Evolutionary conservation across 2,797 vertebrate species (phyloP), one percentile per base, ranked within the genome.

Genomic region (Xiphophorus birchmanni): DNA sequence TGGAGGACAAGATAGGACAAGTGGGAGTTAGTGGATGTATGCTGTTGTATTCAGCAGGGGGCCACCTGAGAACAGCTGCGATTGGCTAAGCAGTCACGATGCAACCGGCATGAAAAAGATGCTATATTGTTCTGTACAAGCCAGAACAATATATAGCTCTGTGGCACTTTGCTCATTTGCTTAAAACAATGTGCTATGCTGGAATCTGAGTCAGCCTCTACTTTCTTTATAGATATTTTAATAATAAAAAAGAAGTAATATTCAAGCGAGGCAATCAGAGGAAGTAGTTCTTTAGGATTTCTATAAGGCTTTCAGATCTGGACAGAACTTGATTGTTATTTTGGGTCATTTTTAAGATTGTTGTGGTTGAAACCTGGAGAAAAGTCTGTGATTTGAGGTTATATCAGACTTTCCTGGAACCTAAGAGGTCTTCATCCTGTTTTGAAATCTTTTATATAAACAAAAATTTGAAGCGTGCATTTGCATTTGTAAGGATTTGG

Each of bases 61-160:
- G 35, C 78, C n/a, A 44, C 40, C 17, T 42, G 17, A 65, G 13
- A 48, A 37, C 35, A 13, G 23, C 84, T 89, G 89, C 85, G 91
- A 90, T 7, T 18, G 11, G 35, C 15, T 63, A 23, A 37, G 42
- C 15, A 23, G 44, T 32, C 42, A 45, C 29, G 10, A 12, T 21
- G 29, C 8, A 32, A 21, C 40, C 40, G 13, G 18, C 40, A 21
- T 58, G 37, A 44, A 45, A 60, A 44, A 56, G 17, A 52, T 18
- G 37, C 15, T 40, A 8, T 56, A 40, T 56, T 50, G 50, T 74
- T 56, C 35, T 17, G 50, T 54, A n/a, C 32, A 13, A 50, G 32
- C 5, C 9, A 40, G 50, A 54, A 40, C 11, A n/a, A n/a, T 21
- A n/a, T 21, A 26, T 50, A 26, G 2, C 32, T 52, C 47, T 21